Conservation (phyloP, 2,113 vertebrate species). For the Zosterops japonicus region DNA sequence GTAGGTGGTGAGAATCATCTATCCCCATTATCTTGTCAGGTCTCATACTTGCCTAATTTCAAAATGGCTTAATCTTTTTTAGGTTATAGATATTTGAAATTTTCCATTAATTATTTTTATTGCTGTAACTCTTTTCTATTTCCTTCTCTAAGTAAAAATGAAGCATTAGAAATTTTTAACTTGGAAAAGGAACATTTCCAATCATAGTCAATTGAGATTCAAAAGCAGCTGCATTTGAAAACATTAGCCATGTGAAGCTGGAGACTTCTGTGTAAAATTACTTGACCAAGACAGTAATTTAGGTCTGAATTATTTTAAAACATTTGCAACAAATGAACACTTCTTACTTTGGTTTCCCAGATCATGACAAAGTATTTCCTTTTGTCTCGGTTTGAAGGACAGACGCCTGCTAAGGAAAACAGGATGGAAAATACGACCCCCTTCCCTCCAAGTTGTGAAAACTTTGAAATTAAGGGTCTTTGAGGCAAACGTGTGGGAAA, state of each 20-base stretch:
- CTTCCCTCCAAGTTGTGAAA: not conserved
- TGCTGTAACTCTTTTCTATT: not conserved
- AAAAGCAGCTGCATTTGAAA: conserved; percentile 7
- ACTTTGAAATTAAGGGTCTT: not conserved
- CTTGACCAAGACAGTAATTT: not conserved
- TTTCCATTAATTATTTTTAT: conserved; percentile 32
- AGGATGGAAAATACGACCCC: not conserved
- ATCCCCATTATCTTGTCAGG: conserved; percentile 29
- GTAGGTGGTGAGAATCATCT: conserved; percentile 21
- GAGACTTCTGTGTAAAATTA: not conserved
- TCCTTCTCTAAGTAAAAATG: conserved; percentile 1
- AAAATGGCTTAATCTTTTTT: conserved; percentile 30
- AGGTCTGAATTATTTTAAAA: not conserved
- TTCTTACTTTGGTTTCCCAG: not conserved
- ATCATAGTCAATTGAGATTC: not conserved
- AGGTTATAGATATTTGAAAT: conserved; percentile 1
- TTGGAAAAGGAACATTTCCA: not conserved
- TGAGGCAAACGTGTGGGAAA: not conserved
- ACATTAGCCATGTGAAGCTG: not conserved
- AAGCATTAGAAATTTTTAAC: not conserved
- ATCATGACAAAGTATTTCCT: not conserved
- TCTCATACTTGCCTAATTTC: conserved; percentile 2
- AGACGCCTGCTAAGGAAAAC: not conserved
- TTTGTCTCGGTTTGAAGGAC: not conserved
- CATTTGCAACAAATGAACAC: not conserved